These are phyloP conservation scores for Aphodius granarius DNA, from an alignment of 2,888 invertebrate genomes.

Conservation along the genomic window DNA sequence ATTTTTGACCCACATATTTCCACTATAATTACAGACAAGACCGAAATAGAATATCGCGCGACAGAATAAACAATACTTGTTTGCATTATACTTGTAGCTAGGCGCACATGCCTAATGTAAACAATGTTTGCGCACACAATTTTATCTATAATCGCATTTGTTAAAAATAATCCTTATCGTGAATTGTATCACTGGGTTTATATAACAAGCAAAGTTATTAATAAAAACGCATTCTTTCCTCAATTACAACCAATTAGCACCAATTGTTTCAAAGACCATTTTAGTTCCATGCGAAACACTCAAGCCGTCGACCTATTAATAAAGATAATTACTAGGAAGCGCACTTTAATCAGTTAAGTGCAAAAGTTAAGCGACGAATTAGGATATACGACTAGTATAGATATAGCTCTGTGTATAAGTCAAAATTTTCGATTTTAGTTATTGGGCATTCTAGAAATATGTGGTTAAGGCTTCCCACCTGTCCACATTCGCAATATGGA, in stretches of 20 bases:
- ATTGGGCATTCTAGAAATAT: too few relatives aligned
- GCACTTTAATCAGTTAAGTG: neutral
- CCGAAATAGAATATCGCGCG: neutral
- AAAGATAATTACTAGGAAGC: neutral
- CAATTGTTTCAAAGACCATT: neutral
- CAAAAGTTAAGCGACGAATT: neutral
- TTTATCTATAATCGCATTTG: neutral
- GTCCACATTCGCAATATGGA: too few relatives aligned
- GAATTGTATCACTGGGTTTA: neutral
- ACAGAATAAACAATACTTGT: neutral
- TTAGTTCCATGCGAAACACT: neutral
- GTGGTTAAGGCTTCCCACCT: too few relatives aligned
- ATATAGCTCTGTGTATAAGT: too few relatives aligned
- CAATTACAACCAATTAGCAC: neutral
- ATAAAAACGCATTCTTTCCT: neutral
- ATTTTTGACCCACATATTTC: neutral
- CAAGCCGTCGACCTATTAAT: neutral
- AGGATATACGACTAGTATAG: too few relatives aligned
- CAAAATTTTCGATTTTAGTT: too few relatives aligned
- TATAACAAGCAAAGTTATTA: neutral
- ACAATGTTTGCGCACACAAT: neutral
- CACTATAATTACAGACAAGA: neutral
- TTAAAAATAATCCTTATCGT: neutral
- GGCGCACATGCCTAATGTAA: neutral
- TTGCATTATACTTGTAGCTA: neutral